A percentile compares a stretch with the other conserved stretches of the same genome.
These are phyloP conservation scores for Tetranychus piercei DNA, from an alignment of 2,888 invertebrate species.

Conservation along the genomic window DNA sequence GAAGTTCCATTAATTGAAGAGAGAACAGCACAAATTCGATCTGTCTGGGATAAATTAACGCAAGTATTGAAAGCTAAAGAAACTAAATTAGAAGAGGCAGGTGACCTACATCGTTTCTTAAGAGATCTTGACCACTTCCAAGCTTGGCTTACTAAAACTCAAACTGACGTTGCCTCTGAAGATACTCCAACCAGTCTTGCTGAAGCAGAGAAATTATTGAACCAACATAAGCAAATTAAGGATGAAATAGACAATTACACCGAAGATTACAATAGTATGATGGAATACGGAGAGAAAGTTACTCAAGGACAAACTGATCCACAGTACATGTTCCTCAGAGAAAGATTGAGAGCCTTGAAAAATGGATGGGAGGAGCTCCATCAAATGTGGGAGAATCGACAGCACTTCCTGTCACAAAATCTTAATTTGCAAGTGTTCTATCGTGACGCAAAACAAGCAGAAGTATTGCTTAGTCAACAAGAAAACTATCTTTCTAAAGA, in stretches of 20 bases:
- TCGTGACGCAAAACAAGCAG: constrained; percentile 89
- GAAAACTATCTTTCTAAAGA: constrained; percentile 93
- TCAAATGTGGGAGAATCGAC: constrained; percentile 99
- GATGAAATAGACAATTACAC: constrained; percentile 99
- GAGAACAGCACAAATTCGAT: constrained; percentile 70
- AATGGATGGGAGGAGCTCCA: constrained; percentile 98
- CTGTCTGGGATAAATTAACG: constrained; percentile 89
- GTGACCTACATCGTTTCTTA: constrained; percentile 90
- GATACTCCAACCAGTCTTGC: constrained; percentile 78
- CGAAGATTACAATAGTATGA: constrained; percentile 95
- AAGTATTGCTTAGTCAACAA: constrained; percentile 90
- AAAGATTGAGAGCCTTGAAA: constrained; percentile 87
- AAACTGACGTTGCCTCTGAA: constrained; percentile 95
- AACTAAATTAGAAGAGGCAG: constrained; percentile 92
- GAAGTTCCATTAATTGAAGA: constrained; percentile 76
- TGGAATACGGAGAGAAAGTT: constrained; percentile 92
- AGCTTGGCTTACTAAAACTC: constrained; percentile 93
- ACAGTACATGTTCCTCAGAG: constrained; percentile 98
- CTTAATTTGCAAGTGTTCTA: constrained; percentile 86
- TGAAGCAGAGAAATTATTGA: constrained; percentile 88
- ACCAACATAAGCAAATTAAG: constrained; percentile 91
- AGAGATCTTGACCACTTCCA: constrained; percentile 99
- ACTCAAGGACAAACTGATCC: constrained; percentile 84
- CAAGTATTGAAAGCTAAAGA: constrained; percentile 94
- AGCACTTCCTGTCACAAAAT: constrained; percentile 78